These are phyloP conservation scores for Cryptomyrus ogoouensis DNA, from an alignment of 2,113 vertebrate genomes.

Conservation along the genomic window DNA sequence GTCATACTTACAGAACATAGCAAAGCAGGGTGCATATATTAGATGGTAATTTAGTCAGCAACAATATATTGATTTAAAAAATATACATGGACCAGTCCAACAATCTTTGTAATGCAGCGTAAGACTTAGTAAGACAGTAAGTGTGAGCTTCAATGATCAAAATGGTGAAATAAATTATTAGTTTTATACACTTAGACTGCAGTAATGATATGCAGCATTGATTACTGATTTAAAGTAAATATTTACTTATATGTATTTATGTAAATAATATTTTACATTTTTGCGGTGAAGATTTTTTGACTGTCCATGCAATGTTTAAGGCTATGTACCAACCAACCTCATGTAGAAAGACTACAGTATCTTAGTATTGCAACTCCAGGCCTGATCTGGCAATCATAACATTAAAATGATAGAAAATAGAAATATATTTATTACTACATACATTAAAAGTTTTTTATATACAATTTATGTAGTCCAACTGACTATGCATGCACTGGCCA, in stretches of 20 bases:
- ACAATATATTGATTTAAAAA: not conserved
- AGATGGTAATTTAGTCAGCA: not conserved
- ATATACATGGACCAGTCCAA: not conserved
- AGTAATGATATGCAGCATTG: conserved; percentile 1
- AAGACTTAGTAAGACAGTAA: not conserved
- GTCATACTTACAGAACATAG: not conserved
- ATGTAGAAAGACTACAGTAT: conserved; percentile 2
- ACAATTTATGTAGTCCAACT: conserved; percentile 10
- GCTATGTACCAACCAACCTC: conserved; percentile 9
- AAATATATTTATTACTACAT: conserved; percentile 22
- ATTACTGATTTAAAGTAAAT: not conserved
- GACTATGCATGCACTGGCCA: conserved; percentile 13
- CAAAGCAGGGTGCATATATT: not conserved
- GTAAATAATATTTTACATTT: conserved; percentile 13
- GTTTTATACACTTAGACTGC: not conserved
- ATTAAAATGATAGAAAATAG: conserved; percentile 14
- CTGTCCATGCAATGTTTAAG: conserved; percentile 18
- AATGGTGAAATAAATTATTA: not conserved
- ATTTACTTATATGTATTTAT: not conserved
- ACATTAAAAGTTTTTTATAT: conserved; percentile 16
- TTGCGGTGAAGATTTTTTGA: not conserved
- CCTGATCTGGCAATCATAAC: conserved; percentile 11
- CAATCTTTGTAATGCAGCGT: not conserved
- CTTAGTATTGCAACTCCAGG: conserved; percentile 15
- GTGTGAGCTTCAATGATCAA: not conserved